Evolutionary conservation across 2,888 invertebrate genomes (phyloP).

Genomic region (Dasypogon diadema): DNA sequence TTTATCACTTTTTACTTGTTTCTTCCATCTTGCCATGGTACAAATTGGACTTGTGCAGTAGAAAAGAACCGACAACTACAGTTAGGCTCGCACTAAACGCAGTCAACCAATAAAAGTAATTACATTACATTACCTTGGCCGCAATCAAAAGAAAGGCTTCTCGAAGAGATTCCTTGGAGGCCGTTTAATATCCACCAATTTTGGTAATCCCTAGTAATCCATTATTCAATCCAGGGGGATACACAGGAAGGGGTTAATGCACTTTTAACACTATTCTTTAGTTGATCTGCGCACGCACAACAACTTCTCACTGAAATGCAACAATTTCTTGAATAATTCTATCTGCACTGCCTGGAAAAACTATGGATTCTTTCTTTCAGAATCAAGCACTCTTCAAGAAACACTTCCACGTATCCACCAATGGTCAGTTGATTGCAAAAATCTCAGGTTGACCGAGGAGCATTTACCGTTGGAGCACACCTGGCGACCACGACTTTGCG

Average conservation of each 20-base stretch:
- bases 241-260: slow-evolving; percentile 26
- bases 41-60: slow-evolving; percentile 19
- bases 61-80: slow-evolving; percentile 40
- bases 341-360: not conserved
- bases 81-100: slow-evolving; percentile 37
- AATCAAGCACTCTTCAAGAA: not conserved
- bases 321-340: not conserved
- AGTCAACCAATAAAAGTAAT: slow-evolving; percentile 36
- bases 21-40: slow-evolving; percentile 6
- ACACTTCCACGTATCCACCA: slow-evolving; percentile 45
- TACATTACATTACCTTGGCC: slow-evolving; percentile 38
- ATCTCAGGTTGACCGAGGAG: not conserved
- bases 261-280: slow-evolving; percentile 28
- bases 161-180: slow-evolving; percentile 7
- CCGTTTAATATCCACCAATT: not conserved
- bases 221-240: not conserved
- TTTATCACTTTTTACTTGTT: slow-evolving; percentile 10
- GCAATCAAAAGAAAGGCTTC: slow-evolving; percentile 31
- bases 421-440: slow-evolving; percentile 36
- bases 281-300: slow-evolving; percentile 35
- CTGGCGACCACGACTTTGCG: slow-evolving; percentile 5
- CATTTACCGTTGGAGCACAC: slow-evolving; percentile 41
- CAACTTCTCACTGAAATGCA: not conserved
- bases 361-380: not conserved
- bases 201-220: slow-evolving; percentile 37